Conservation (phyloP, 2,113 vertebrate genomes). For the Corydoras sp. region DNA sequence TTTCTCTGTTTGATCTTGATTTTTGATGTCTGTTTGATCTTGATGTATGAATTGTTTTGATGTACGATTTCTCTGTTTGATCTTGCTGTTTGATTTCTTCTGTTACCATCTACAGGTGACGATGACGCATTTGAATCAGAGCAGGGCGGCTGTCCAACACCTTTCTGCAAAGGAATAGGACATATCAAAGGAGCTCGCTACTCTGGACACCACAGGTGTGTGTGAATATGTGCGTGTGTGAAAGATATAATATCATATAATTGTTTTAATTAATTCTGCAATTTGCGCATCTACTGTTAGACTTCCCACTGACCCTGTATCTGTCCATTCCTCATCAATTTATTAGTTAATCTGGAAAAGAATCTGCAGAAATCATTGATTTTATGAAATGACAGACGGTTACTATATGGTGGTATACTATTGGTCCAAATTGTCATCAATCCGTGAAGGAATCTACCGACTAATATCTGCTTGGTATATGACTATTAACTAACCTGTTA, state of each 20-base stretch:
- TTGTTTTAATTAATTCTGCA: not conserved
- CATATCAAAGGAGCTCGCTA: constrained; percentile 78
- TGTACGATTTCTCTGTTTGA: no score
- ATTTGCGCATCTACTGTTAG: not conserved
- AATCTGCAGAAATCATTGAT: no score
- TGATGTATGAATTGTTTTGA: no score
- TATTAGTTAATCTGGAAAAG: no score
- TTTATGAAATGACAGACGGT: no score
- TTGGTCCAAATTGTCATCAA: no score
- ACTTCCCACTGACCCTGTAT: not conserved
- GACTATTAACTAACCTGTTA: no score
- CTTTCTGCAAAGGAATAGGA: constrained; percentile 76
- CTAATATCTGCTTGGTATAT: no score
- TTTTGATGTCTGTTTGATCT: not conserved
- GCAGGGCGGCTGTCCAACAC: constrained; percentile 71
- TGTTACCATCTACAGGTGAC: constrained; percentile 54
- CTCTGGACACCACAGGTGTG: constrained; percentile 73
- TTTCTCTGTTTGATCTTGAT: constrained; percentile 9
- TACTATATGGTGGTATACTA: no score
- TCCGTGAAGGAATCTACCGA: no score
- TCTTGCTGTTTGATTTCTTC: not conserved
- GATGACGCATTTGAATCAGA: constrained; percentile 75
- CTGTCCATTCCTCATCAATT: not conserved
- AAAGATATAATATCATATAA: not conserved
- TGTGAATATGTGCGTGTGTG: constrained; percentile 16